Conservation (phyloP, 1,140 invertebrate species). For the Trichoplusia ni region DNA sequence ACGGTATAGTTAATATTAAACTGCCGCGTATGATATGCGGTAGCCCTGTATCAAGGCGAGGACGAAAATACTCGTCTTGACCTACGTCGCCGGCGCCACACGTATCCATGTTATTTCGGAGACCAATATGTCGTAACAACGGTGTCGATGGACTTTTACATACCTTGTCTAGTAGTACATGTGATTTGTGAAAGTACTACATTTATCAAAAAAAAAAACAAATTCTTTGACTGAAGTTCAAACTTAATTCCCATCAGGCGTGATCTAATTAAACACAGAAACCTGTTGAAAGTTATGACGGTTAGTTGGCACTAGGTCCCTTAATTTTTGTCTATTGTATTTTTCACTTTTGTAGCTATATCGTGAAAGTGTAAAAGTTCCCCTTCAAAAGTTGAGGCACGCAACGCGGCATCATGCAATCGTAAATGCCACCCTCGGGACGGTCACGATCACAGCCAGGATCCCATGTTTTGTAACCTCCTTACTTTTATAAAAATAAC, state of each 20-base stretch:
- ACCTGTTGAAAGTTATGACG: slow-evolving; percentile 13
- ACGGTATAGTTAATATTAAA: slow-evolving; percentile 76
- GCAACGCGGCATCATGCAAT: slow-evolving; percentile 34
- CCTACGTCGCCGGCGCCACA: slow-evolving; percentile 60
- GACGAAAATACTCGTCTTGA: slow-evolving; percentile 73
- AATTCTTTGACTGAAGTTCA: no score
- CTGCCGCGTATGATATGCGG: slow-evolving; percentile 65
- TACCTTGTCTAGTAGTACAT: not conserved
- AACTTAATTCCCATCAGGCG: no score
- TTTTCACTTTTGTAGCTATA: slow-evolving; percentile 8
- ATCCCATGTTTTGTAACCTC: slow-evolving; percentile 11
- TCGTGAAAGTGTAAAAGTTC: not conserved
- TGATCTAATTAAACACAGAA: slow-evolving; percentile 13
- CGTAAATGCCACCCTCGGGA: slow-evolving; percentile 37
- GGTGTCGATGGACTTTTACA: slow-evolving; percentile 38
- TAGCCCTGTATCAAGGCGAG: slow-evolving; percentile 77
- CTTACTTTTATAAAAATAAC: slow-evolving; percentile 16
- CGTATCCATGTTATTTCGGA: slow-evolving; percentile 56
- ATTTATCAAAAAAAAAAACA: no score
- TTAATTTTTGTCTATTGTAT: slow-evolving; percentile 16
- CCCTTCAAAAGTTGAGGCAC: slow-evolving; percentile 25
- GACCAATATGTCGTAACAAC: slow-evolving; percentile 34
- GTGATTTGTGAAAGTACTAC: not conserved
- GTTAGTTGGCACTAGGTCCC: not conserved
- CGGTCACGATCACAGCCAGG: slow-evolving; percentile 9